Conservation (phyloP, 1,140 invertebrate genomes). For the Megalopta genalis region DNA sequence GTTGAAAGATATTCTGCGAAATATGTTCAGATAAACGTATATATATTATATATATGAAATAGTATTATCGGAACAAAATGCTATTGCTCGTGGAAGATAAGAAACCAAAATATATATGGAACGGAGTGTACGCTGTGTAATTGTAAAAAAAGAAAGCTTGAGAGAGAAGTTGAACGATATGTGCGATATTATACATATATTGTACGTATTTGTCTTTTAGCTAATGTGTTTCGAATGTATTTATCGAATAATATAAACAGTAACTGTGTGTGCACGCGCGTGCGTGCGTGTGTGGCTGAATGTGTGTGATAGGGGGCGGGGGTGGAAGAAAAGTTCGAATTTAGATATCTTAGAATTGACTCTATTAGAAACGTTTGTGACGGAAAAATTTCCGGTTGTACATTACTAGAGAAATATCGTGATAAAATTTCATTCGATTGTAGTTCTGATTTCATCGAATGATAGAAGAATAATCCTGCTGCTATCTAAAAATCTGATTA, state of each 20-base stretch:
- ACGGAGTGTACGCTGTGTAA: neutral
- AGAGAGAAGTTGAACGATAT: neutral
- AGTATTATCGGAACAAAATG: too few species aligned
- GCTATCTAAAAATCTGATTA: neutral
- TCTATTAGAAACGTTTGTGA: neutral
- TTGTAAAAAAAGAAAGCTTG: neutral
- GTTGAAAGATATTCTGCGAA: constrained; percentile 28
- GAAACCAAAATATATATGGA: neutral
- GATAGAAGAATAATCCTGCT: neutral
- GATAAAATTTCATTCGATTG: neutral
- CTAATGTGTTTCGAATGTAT: too few species aligned
- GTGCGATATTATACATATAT: neutral
- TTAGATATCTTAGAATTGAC: too few species aligned
- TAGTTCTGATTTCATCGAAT: neutral
- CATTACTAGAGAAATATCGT: neutral
- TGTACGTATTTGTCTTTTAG: neutral
- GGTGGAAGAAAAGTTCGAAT: neutral
- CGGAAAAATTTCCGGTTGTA: neutral
- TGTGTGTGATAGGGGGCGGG: neutral
- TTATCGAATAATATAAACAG: too few species aligned
- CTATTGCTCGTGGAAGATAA: too few species aligned
- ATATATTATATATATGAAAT: neutral
- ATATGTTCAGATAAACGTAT: constrained; percentile 13
- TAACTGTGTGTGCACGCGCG: too few species aligned
- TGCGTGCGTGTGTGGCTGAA: neutral